Evolutionary conservation across 2,888 invertebrate genomes (phyloP).

Genomic region (Epinotia brunnichana): DNA sequence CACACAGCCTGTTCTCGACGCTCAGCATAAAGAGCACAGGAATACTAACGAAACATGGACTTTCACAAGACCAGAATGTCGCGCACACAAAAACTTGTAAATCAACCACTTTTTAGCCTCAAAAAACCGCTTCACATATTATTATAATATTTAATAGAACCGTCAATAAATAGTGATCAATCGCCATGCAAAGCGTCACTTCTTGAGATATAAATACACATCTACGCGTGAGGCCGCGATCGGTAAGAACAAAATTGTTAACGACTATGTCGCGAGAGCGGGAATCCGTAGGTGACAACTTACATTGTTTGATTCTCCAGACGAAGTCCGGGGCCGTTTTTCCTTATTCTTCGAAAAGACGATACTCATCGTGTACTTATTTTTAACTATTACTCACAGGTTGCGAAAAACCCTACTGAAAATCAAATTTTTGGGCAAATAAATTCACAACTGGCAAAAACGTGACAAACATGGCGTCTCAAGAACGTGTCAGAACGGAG

Average conservation of each 20-base stretch:
- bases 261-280: conserved; percentile 64
- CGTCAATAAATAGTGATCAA: conserved; percentile 41
- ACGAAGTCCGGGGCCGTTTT: conserved; percentile 63
- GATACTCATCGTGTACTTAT: conserved; percentile 63
- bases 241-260: conserved; percentile 49
- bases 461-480: conserved; percentile 81
- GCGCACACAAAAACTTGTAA: conserved; percentile 34
- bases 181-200: conserved; percentile 49
- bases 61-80: conserved; percentile 47
- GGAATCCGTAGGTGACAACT: conserved; percentile 65
- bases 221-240: conserved; percentile 66
- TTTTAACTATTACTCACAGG: conserved; percentile 44
- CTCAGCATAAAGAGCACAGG: conserved; percentile 2
- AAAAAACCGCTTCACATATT: conserved; percentile 21
- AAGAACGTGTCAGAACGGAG: conserved; percentile 60
- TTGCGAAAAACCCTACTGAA: conserved; percentile 48
- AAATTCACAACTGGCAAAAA: conserved; percentile 74
- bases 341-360: conserved; percentile 61
- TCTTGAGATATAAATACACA: conserved; percentile 55
- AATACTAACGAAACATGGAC: conserved; percentile 48
- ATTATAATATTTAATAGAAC: conserved; percentile 22
- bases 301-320: conserved; percentile 65
- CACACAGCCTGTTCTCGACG: conserved; percentile 6
- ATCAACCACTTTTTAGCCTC: conserved; percentile 29
- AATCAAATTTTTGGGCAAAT: conserved; percentile 59